Evolutionary conservation across 2,888 invertebrate genomes (phyloP).

Genomic region (Phania funesta): DNA sequence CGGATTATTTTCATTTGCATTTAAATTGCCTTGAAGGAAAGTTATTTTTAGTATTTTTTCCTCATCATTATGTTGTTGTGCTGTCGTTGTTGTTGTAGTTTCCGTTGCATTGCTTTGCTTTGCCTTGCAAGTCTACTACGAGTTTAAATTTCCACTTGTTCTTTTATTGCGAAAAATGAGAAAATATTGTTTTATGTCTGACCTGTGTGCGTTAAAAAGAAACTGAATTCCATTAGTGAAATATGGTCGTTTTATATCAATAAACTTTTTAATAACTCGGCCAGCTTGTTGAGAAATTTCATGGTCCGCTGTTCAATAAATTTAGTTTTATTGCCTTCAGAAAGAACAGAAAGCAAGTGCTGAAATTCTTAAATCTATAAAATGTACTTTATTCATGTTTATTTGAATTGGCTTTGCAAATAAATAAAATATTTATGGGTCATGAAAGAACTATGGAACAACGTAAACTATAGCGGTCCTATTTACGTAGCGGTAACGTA

Average conservation of each 20-base stretch:
- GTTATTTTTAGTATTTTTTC: constrained; percentile 34
- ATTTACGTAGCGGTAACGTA: no score
- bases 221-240: not conserved
- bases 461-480: no score
- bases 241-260: not conserved
- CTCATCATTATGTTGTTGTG: constrained; percentile 10
- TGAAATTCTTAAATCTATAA: not conserved
- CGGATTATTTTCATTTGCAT: constrained; percentile 46
- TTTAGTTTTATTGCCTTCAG: not conserved
- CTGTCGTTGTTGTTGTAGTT: not conserved
- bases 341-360: no score
- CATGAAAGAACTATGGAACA: no score
- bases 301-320: not conserved
- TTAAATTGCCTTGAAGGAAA: constrained; percentile 59
- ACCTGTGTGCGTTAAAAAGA: not conserved
- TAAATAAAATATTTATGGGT: no score
- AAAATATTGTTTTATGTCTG: constrained; percentile 42
- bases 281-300: no score
- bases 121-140: not conserved
- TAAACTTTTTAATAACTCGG: not conserved
- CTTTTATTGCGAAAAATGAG: constrained; percentile 20
- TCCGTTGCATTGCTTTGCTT: constrained; percentile 17
- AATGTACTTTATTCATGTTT: no score
- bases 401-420: no score
- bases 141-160: not conserved